phyloP scores from a whole-genome alignment of 2,888 invertebrate genomes.

The Caenorhabditis auriculariae region DNA sequence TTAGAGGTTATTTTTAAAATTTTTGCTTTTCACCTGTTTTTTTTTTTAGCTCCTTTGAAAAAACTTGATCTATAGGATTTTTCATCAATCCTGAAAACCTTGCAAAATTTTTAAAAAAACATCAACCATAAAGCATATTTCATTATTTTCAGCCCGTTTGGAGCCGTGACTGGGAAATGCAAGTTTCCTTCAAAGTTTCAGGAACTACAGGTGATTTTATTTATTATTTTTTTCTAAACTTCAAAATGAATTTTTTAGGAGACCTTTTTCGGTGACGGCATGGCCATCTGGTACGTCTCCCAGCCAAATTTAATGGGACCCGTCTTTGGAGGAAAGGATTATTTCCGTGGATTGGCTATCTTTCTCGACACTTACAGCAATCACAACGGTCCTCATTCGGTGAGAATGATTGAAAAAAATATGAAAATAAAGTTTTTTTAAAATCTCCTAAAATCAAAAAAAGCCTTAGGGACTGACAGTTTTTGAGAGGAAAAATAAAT shows the following conservation, averaged over 20 bases:
- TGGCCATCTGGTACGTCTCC: constrained; percentile 75
- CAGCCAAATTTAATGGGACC: constrained; percentile 71
- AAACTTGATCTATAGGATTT: too few species aligned
- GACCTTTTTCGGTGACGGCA: constrained; percentile 70
- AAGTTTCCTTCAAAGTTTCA: constrained; percentile 91
- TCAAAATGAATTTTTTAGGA: constrained; percentile 6
- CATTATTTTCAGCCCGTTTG: constrained; percentile 73
- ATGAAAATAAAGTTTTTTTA: neutral
- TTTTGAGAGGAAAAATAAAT: neutral
- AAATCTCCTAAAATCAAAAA: neutral
- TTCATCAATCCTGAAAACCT: too few species aligned
- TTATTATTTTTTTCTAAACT: neutral
- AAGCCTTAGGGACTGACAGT: neutral
- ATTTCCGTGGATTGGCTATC: constrained; percentile 84
- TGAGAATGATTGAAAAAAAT: constrained; percentile 65
- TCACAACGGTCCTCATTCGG: constrained; percentile 96
- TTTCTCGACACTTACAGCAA: constrained; percentile 98
- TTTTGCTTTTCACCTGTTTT: too few species aligned
- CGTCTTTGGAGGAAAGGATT: constrained; percentile 92
- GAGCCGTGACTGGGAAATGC: constrained; percentile 91
- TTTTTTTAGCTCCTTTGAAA: too few species aligned
- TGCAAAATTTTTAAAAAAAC: neutral
- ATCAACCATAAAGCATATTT: neutral
- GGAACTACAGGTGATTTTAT: constrained; percentile 77
- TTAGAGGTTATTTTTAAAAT: too few species aligned